Percentiles rank a stretch among this genome's conserved stretches.
Evolutionary conservation across 2,113 vertebrate genomes (phyloP).

Genomic region (Syngnathus typhle): DNA sequence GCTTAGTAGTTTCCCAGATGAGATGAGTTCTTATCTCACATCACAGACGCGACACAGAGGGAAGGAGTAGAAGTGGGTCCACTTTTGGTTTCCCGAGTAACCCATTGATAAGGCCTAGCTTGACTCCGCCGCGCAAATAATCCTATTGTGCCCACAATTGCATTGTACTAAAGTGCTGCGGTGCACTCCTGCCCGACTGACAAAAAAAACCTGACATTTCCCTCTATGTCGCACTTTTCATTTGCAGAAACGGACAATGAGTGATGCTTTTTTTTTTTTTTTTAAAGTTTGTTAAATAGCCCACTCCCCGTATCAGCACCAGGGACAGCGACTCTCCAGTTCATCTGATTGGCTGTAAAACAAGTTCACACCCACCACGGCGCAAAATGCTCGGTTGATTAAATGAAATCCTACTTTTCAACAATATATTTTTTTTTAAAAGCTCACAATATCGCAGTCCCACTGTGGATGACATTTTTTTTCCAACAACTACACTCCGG

Average conservation of each 20-base stretch:
- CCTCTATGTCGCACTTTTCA: not conserved
- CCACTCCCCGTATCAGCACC: not conserved
- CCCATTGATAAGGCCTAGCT: conserved; percentile 36
- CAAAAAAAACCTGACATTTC: not conserved
- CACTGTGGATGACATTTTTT: not conserved
- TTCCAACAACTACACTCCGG: not conserved
- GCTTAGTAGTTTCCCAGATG: not conserved
- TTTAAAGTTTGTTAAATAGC: no score
- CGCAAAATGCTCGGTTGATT: no score
- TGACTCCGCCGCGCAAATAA: conserved; percentile 30
- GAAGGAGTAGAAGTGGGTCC: conserved; percentile 12
- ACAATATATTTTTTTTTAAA: no score
- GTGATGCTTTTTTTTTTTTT: no score
- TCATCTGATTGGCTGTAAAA: not conserved
- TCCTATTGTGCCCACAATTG: conserved; percentile 34
- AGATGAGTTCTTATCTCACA: not conserved
- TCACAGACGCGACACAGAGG: conserved; percentile 6
- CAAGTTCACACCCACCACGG: no score
- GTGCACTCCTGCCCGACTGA: not conserved
- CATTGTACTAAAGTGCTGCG: conserved; percentile 3
- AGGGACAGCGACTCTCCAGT: not conserved
- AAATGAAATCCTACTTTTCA: no score
- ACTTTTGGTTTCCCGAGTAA: conserved; percentile 20
- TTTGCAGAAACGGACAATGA: not conserved
- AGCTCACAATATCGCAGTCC: not conserved